Evolutionary conservation across 2,888 invertebrate species (phyloP).

Genomic region (Cheilosia scutellata): DNA sequence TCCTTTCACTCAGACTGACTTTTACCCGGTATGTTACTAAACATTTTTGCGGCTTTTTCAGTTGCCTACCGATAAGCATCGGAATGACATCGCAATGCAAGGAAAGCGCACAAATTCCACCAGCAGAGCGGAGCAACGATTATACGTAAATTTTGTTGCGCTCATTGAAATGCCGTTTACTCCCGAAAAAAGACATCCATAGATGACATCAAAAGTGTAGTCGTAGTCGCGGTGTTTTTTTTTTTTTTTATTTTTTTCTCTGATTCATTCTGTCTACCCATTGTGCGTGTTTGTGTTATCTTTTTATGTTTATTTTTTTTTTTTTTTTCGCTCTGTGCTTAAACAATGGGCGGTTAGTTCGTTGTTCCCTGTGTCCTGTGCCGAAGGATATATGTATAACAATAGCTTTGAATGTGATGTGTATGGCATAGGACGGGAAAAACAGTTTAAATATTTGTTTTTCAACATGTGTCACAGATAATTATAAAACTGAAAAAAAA

Average conservation of each 20-base stretch:
- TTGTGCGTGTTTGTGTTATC: conserved; percentile 57
- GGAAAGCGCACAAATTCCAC: background rate
- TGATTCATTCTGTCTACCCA: conserved; percentile 19
- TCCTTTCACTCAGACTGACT: conserved; percentile 40
- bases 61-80: conserved; percentile 70
- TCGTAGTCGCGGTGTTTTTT: conserved; percentile 25
- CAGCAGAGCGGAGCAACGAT: background rate
- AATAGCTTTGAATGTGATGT: conserved; percentile 9
- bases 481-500: conserved; percentile 64
- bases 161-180: conserved; percentile 3
- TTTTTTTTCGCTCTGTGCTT: conserved; percentile 14
- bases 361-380: conserved; percentile 24
- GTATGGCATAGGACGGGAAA: conserved; percentile 4
- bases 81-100: conserved; percentile 43
- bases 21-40: conserved; percentile 21
- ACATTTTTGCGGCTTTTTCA: conserved; percentile 53
- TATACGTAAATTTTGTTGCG: conserved; percentile 54
- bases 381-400: conserved; percentile 35
- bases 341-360: conserved; percentile 44
- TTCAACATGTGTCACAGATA: conserved; percentile 75
- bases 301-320: conserved; percentile 23
- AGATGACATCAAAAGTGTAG: conserved; percentile 38
- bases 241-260: conserved; percentile 6
- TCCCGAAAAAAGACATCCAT: conserved; percentile 49
- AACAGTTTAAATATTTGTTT: conserved; percentile 69